Conservation (phyloP, 37 sponge, comb jelly and placozoan species). For the Theonella swinhoei region DNA sequence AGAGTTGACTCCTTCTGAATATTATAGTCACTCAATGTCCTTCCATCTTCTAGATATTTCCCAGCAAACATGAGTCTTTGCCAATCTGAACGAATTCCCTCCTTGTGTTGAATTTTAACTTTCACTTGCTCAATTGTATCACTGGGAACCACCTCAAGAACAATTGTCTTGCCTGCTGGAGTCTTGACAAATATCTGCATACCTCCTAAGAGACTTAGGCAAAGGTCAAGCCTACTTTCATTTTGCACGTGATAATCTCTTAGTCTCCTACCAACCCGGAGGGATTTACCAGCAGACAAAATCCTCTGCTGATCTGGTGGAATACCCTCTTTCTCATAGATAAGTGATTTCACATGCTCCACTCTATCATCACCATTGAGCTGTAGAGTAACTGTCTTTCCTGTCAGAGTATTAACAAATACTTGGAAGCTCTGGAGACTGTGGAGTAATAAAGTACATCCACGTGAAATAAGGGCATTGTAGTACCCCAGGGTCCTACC, state of each 20-base stretch:
- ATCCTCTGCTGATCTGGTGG: not conserved
- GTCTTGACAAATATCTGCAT: conserved; percentile 76
- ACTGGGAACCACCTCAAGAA: conserved; percentile 94
- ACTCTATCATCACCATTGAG: not conserved
- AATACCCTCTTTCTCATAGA: not conserved
- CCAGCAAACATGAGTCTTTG: conserved; percentile 98
- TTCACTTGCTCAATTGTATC: conserved; percentile 98
- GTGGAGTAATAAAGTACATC: not conserved
- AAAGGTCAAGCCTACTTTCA: not conserved
- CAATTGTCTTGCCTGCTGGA: conserved; percentile 86
- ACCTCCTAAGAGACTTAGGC: not conserved
- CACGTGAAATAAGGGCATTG: not conserved
- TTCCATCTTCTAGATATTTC: conserved; percentile 96
- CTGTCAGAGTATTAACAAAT: not conserved
- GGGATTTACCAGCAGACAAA: not conserved
- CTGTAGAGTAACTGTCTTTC: not conserved
- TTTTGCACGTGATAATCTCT: not conserved
- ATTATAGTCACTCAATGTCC: conserved; percentile 98
- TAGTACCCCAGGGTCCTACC: not conserved
- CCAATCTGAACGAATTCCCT: conserved; percentile 97
- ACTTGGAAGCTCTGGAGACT: not conserved
- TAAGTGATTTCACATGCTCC: not conserved
- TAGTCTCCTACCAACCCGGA: not conserved
- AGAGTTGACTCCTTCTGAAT: conserved; percentile 98
- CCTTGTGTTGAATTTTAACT: conserved; percentile 98